Evolutionary conservation across 2,888 invertebrate species (phyloP).

Genomic region (Lysandra bellargus): DNA sequence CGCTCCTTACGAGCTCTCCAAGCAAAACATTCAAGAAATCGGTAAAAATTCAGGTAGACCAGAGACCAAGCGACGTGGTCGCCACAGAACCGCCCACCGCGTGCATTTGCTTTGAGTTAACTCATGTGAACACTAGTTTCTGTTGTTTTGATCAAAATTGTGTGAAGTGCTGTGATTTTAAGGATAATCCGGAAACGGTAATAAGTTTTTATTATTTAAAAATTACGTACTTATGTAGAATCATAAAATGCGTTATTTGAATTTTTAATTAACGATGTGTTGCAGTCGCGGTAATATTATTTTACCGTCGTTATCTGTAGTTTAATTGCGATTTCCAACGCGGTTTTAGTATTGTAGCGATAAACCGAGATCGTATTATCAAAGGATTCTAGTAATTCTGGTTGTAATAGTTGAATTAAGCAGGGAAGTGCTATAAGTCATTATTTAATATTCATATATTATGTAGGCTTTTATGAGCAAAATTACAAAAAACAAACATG

Average conservation of each 20-base stretch:
- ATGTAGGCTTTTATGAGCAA: neutral
- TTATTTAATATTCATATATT: neutral
- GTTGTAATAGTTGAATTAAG: neutral
- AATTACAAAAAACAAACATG: neutral
- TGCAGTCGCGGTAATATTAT: neutral
- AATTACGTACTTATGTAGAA: neutral
- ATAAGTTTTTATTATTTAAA: conserved; percentile 9
- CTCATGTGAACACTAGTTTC: conserved; percentile 16
- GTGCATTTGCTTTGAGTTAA: conserved; percentile 17
- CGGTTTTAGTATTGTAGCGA: neutral
- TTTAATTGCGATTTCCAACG: conserved; percentile 1
- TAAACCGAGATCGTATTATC: neutral
- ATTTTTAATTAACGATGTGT: neutral
- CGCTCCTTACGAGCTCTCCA: conserved; percentile 3
- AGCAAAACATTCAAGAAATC: conserved; percentile 11
- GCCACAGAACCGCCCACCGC: conserved; percentile 8
- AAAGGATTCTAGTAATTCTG: neutral
- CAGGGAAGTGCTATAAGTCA: neutral
- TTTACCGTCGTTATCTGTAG: neutral
- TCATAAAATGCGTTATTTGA: neutral
- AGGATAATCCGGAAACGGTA: conserved; percentile 5
- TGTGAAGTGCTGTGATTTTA: conserved; percentile 4
- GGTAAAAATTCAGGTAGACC: conserved; percentile 29
- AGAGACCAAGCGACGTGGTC: conserved; percentile 24
- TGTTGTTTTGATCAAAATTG: conserved; percentile 7